Evolutionary conservation across 2,113 vertebrate genomes (phyloP), one percentile per base, ranked within the genome.

Genomic region (Siniperca knerii): DNA sequence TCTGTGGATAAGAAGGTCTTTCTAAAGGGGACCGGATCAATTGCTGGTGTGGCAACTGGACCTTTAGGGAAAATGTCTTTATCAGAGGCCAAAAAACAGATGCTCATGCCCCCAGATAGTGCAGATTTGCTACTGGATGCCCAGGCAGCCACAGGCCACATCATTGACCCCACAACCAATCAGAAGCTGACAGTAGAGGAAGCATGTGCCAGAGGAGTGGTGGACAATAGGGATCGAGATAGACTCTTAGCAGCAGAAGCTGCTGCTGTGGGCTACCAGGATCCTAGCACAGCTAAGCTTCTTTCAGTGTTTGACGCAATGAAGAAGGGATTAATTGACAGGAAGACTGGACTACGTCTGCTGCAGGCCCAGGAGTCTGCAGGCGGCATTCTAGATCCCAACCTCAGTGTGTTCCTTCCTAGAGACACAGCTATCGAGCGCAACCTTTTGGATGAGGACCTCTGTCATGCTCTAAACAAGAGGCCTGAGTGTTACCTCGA

Each of bases 101-200:
- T 65, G 69, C 50, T 87, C 2, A 48, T 93, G 50, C 2, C 65
- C 3, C 3, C 29, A 61, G 55, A 89, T 3, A 87, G 88, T 87
- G 89, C 85, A 46, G 82, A 92, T 84, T 70, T 92, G 9, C 74
- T 93, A 1, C 82, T 93, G 33, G 33, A 97, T 92, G 97, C 97
- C 25, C 97, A 98, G 91, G 97, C 97, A 75, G 97, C 97, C 20
- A 98, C 97, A 4, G 97, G 97, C 44, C 96, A 97, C 0, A 95
- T 98, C 75, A 97, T 97, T 85, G 97, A 98, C 77, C 95, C 96
- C 0, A 96, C 92, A 54, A 91, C 92, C 40, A 97, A 97, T 52
- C 94, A 97, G 89, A 91, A 95, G 37, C 77, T 98, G 65, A 97
- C 96, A 0, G 97, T 98, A 58, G 97, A 97, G 81, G 97, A 89